These are phyloP conservation scores for Caenorhabditis parvicauda DNA, from an alignment of 2,888 invertebrate genomes.

Conservation along the genomic window DNA sequence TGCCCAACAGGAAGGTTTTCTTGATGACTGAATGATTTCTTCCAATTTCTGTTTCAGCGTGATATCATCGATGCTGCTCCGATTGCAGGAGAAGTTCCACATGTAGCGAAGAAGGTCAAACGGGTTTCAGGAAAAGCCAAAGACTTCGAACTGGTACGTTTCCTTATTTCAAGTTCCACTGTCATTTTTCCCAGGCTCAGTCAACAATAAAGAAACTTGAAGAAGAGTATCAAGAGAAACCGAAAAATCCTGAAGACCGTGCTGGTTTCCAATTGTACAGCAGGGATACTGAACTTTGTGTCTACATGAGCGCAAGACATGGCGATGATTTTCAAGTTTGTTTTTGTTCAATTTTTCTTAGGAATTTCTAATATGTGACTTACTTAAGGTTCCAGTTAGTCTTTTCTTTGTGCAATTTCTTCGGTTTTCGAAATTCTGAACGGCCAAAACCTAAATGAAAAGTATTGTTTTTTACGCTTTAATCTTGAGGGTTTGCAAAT, in stretches of 20 bases:
- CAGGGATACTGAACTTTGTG: constrained; percentile 51
- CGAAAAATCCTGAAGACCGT: constrained; percentile 22
- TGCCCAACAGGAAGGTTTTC: constrained; percentile 14
- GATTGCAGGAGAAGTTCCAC: constrained; percentile 22
- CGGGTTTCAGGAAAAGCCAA: constrained; percentile 16
- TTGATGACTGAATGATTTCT: background rate
- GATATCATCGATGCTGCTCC: constrained; percentile 32
- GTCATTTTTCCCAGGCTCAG: constrained; percentile 18
- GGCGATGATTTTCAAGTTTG: constrained; percentile 50
- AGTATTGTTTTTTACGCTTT: too few relatives aligned
- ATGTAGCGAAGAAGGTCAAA: constrained; percentile 19
- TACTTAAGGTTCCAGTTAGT: too few relatives aligned
- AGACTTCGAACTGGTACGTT: constrained; percentile 13
- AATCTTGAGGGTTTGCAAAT: background rate
- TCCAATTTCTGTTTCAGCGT: constrained; percentile 18
- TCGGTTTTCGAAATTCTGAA: too few relatives aligned
- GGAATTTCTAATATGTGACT: too few relatives aligned
- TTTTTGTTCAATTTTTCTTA: constrained; percentile 3
- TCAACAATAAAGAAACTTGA: constrained; percentile 31
- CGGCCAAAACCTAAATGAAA: too few relatives aligned
- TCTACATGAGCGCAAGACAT: constrained; percentile 49
- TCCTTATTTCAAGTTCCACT: background rate
- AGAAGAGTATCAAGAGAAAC: constrained; percentile 29
- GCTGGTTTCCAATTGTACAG: constrained; percentile 27
- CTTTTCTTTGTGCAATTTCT: too few relatives aligned